Evolutionary conservation across 2,888 invertebrate species (phyloP), one percentile per base, ranked within the genome.

Genomic region (Paralinhomoeus sp.): DNA sequence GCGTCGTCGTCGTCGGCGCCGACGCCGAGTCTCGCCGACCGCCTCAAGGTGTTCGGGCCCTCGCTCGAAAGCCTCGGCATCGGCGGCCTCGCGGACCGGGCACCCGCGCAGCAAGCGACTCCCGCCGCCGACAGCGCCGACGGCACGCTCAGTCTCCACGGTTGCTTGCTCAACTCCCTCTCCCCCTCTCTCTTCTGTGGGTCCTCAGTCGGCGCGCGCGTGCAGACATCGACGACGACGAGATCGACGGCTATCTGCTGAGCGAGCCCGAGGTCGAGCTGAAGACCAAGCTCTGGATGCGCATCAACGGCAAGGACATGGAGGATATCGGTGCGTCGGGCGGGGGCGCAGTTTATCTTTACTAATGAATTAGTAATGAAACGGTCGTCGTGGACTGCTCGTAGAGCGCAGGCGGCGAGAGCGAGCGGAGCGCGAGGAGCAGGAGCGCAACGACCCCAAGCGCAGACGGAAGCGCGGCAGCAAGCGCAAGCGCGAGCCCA

Each of bases 271-370:
- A 93, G 64, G 75, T 78, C 0, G 66, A 72, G 41, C 72, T 75
- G 45, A 97, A 93, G 64, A 76, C 78, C 17, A 70, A 70, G 44
- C 66, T 85, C 56, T 97, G 93, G 93, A 77, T 80, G 57, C 74
- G 74, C 57, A 68, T 80, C 1, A 89, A 93, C 64, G 81, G 80
- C 1, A 76, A 76, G 15, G 91, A 81, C 63, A 68, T 97, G 45
- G 73, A 75, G 55, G 78, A 77, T 73, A 37, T 37, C 37, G 20
- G 13, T 20, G 37, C 7, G 20, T 7, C 3, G 35, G 3, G 3
- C 35, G n/a, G 35, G 5, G 5, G 7, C 13, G 24, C 17, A 39
- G n/a, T 39, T 39, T 24, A 15, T 35, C 7, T 35, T 31, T 31
- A 31, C 9, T 31, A 15, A 7, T 7, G 15, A 7, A 7, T 15